These are phyloP conservation scores for Drosophila cracens DNA, from an alignment of 2,888 invertebrate species.

Conservation along the genomic window DNA sequence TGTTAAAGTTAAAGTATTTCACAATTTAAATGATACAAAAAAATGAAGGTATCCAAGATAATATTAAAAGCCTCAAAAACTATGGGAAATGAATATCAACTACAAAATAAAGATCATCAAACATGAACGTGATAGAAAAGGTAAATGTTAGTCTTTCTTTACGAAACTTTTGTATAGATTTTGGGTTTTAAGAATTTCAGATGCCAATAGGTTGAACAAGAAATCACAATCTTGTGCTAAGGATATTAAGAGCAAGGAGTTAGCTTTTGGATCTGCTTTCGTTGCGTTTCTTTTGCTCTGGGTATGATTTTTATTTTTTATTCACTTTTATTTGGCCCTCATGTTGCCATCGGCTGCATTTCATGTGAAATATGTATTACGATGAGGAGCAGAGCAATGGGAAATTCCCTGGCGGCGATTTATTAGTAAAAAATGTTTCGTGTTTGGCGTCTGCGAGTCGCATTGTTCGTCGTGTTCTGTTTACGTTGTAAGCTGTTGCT, in stretches of 20 bases:
- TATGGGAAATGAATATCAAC: neutral
- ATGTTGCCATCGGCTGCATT: conserved; percentile 49
- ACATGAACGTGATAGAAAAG: neutral
- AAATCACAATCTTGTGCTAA: conserved; percentile 7
- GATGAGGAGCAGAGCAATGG: conserved; percentile 51
- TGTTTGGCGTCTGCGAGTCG: conserved; percentile 61
- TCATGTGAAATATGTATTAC: conserved; percentile 64
- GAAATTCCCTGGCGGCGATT: conserved; percentile 54
- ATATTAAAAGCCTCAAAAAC: neutral
- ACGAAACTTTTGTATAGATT: neutral
- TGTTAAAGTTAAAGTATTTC: neutral
- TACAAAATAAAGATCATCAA: neutral
- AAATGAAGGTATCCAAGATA: neutral
- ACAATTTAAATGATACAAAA: neutral
- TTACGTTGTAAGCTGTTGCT: conserved; percentile 72
- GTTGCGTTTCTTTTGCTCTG: conserved; percentile 8
- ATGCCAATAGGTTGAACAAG: neutral
- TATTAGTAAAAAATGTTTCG: conserved; percentile 72
- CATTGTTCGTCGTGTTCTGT: conserved; percentile 67
- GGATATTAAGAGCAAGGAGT: conserved; percentile 24
- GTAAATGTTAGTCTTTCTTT: neutral
- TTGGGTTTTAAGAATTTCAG: neutral
- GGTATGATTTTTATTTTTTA: conserved; percentile 7
- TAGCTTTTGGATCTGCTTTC: conserved; percentile 32
- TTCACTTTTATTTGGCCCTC: conserved; percentile 23